Conservation (phyloP, 2,888 invertebrate genomes). For the Conomelus anceps region DNA sequence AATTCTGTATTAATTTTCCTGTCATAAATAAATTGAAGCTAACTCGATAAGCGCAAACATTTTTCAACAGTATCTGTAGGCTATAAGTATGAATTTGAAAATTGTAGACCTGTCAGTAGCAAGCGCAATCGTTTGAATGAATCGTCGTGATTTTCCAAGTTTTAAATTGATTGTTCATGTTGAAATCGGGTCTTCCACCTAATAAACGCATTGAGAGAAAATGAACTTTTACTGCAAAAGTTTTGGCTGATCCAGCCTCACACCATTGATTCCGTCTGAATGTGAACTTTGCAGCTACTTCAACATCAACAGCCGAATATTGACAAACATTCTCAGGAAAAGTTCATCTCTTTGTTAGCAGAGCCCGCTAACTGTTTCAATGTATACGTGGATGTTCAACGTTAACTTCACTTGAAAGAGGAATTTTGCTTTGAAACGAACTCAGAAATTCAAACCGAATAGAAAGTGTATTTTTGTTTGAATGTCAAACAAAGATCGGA, state of each 20-base stretch:
- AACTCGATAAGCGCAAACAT: too few species aligned
- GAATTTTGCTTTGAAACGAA: background rate
- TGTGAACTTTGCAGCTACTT: background rate
- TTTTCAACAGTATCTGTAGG: background rate
- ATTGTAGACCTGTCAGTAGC: background rate
- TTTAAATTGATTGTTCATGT: background rate
- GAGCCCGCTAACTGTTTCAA: background rate
- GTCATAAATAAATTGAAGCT: background rate
- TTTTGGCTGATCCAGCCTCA: too few species aligned
- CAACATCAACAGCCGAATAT: background rate
- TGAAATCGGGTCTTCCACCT: background rate
- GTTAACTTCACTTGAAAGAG: background rate
- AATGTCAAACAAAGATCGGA: background rate
- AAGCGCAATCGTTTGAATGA: too few species aligned
- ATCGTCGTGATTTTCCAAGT: background rate
- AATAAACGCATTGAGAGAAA: background rate
- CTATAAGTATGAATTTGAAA: background rate
- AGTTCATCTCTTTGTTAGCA: background rate
- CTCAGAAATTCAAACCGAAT: background rate
- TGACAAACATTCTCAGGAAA: background rate
- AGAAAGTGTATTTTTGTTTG: background rate
- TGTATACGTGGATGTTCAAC: background rate
- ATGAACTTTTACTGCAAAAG: background rate
- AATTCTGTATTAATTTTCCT: too few species aligned
- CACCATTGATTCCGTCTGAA: background rate